Evolutionary conservation across 2,113 vertebrate species (phyloP).

Genomic region (Marmota monax): DNA sequence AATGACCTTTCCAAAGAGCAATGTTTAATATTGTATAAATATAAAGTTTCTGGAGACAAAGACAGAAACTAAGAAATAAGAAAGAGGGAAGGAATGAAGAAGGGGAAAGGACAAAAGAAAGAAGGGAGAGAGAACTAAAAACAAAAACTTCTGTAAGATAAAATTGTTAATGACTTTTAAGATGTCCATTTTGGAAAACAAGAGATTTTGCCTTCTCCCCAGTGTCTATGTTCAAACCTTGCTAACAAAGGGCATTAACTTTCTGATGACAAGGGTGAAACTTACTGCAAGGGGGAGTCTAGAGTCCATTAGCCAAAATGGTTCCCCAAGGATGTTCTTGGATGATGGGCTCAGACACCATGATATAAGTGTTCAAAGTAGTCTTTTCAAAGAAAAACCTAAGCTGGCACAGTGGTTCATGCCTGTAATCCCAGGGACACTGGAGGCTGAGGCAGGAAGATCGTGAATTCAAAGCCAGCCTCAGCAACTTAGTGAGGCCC

Average conservation of each 20-base stretch:
- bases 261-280: conserved; percentile 62
- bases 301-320: conserved; percentile 44
- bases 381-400: conserved; percentile 24
- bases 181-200: conserved; percentile 13
- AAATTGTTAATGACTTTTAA: conserved; percentile 42
- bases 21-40: conserved; percentile 44
- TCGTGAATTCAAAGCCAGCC: too few relatives aligned
- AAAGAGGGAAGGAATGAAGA: too few relatives aligned
- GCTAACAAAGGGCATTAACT: conserved; percentile 43
- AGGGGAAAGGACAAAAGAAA: background rate
- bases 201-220: background rate
- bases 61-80: too few relatives aligned
- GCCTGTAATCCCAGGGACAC: too few relatives aligned
- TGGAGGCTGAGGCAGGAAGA: too few relatives aligned
- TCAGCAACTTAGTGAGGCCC: too few relatives aligned
- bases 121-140: background rate
- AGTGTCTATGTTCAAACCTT: background rate
- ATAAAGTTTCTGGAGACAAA: conserved; percentile 34
- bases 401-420: too few relatives aligned
- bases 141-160: background rate
- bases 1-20: conserved; percentile 54
- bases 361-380: conserved; percentile 42
- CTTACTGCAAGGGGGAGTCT: conserved; percentile 24
- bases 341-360: conserved; percentile 43
- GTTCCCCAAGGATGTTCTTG: background rate